Evolutionary conservation across 2,113 vertebrate genomes (phyloP), one percentile per base, ranked within the genome.

Genomic region (Oriolus oriolus): DNA sequence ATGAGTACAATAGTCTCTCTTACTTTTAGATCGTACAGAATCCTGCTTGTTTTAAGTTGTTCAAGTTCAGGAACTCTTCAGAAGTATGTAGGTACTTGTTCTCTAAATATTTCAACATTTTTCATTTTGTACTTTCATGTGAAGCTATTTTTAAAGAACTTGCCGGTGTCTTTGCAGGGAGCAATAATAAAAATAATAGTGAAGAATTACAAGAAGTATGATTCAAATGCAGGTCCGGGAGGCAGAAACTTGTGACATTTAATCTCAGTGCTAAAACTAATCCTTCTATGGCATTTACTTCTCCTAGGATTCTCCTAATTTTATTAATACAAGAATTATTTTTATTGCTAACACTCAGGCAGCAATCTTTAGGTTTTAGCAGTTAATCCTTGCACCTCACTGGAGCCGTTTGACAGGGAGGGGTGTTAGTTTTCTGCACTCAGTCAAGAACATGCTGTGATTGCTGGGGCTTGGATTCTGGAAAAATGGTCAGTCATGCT

Each of bases 91-190:
- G 70, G 16, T 90, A 73, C 66, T 93, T 78, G 44, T n/a, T 90
- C 33, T 87, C 17, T 93, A 84, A 93, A 82, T 91, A 89, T 87
- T 95, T 84, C 39, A 96, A 15, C 27, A 7, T 78, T 84, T 90
- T 70, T 83, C 9, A 35, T 88, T 91, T 90, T 80, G 41, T 53
- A 57, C 54, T 83, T 88, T 16, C 4, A 54, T 42, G 16, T 30
- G 39, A 83, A 89, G 31, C 42, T 2, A 75, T 79, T 85, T 96
- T 91, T 85, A 76, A 71, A 73, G 70, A 91, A 83, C 26, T 76
- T 87, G 24, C 24, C 17, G n/a, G 20, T 76, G 63, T 79, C 66
- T 95, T 90, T 90, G 65, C 35, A 90, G 28, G 15, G 35, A 78
- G 39, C 56, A 82, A 14, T 84, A 69, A 50, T 26, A 56, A 93